These are phyloP conservation scores for Pantherophis vulpinus DNA, from an alignment of 2,797 vertebrate genomes.

Conservation along the genomic window DNA sequence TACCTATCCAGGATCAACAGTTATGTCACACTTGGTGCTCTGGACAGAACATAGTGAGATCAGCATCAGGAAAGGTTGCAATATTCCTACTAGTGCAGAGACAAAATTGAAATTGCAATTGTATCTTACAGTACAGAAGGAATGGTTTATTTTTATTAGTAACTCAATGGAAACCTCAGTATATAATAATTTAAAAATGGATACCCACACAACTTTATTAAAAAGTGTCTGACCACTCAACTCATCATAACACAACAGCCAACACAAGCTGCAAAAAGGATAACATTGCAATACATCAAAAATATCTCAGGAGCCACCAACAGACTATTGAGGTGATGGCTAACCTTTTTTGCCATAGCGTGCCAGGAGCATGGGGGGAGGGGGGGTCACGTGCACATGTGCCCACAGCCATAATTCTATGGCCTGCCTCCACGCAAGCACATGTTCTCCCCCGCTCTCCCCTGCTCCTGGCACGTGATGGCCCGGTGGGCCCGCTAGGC, in stretches of 20 bases:
- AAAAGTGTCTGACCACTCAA: background rate
- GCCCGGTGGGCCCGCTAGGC: too few relatives aligned
- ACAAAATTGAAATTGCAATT: background rate
- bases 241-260: background rate
- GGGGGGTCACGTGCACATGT: too few relatives aligned
- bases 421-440: too few relatives aligned
- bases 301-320: background rate
- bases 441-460: too few relatives aligned
- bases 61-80: background rate
- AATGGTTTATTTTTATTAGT: background rate
- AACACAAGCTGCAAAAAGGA: background rate
- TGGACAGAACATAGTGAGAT: background rate
- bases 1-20: background rate
- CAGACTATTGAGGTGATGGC: background rate
- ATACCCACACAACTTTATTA: background rate
- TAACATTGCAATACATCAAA: background rate
- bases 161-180: background rate
- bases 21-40: background rate
- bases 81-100: background rate
- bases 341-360: too few relatives aligned
- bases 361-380: too few relatives aligned
- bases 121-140: background rate
- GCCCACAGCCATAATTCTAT: too few relatives aligned
- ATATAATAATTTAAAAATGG: background rate
- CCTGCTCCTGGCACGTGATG: too few relatives aligned